phyloP scores from a whole-genome alignment of 2,113 vertebrate species.

The Corydoras maculifer region DNA sequence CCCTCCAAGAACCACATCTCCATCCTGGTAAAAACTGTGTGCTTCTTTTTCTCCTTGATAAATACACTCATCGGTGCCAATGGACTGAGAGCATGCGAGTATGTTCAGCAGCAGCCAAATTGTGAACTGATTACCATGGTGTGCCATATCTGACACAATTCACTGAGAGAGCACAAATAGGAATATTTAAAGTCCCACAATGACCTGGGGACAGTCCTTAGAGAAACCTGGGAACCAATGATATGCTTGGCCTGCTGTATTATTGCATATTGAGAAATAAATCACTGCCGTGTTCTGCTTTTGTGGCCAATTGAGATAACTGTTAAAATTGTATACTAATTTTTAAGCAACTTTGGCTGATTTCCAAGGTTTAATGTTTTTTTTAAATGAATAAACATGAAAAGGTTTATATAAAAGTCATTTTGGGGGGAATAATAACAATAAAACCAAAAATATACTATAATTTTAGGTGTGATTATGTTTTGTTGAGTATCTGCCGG shows the following conservation, averaged over 20 bases:
- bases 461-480: too few species aligned
- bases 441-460: too few species aligned
- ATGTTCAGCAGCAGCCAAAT: constrained; percentile 30
- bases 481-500: too few species aligned
- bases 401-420: too few species aligned
- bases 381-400: too few species aligned
- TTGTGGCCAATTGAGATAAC: too few species aligned
- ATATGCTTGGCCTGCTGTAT: not conserved
- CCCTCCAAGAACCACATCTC: constrained; percentile 63
- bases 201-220: constrained; percentile 1
- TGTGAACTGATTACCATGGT: constrained; percentile 24
- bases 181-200: constrained; percentile 19
- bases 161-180: not conserved
- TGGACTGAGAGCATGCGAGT: not conserved
- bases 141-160: constrained; percentile 39
- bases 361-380: too few species aligned
- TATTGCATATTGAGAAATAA: too few species aligned
- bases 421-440: too few species aligned
- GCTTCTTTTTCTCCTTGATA: constrained; percentile 55
- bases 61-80: constrained; percentile 42
- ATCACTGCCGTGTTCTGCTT: too few species aligned
- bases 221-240: constrained; percentile 21
- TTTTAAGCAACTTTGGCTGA: too few species aligned
- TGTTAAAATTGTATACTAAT: too few species aligned
- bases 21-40: constrained; percentile 52